Evolutionary conservation across 2,888 invertebrate genomes (phyloP), one percentile per base, ranked within the genome.

Genomic region (Pseudolycoriella hygida): DNA sequence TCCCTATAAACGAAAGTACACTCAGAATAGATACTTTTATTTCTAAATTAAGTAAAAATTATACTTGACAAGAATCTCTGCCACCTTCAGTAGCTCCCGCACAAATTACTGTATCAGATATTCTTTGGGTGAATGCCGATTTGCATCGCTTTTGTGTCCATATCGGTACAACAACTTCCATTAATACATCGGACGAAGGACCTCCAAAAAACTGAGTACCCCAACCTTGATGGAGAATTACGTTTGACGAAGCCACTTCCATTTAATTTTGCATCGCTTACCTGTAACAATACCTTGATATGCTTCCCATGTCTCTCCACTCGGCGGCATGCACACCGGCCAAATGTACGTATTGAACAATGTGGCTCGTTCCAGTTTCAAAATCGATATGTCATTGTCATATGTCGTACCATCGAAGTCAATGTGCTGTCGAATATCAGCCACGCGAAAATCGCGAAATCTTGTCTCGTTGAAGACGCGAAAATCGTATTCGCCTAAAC

Each of bases 401-500:
- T 80, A 84, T 1, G 74, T 80, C 1, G 70, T 58, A 2, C 70
- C 57, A 53, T 82, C 74, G 57, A 77, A 89, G 42, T 75, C 72
- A 37, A 71, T 68, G 59, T 88, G 87, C 39, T 72, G 67, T 0
- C 73, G 71, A 50, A 81, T 76, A 53, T 75, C 74, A 1, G 65
- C 59, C 2, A 85, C 75, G n/a, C 61, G 66, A 60, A 81, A 81
- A 58, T 85, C 82, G 51, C 74, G 69, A 0, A 77, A 70, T 2
- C 80, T 69, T 0, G 81, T 77, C 56, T 86, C 86, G 56, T 79
- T 77, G 11, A 58, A 57, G 40, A 66, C 63, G 1, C 68, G 64
- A 52, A 87, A 78, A 60, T 87, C 82, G 61, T 88, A 88, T 57
- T 88, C 88, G 0, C 88, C 89, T 3, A 88, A 68, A 17, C 86